Conservation (phyloP, 2,797 vertebrate genomes). For the Microtus californicus region DNA sequence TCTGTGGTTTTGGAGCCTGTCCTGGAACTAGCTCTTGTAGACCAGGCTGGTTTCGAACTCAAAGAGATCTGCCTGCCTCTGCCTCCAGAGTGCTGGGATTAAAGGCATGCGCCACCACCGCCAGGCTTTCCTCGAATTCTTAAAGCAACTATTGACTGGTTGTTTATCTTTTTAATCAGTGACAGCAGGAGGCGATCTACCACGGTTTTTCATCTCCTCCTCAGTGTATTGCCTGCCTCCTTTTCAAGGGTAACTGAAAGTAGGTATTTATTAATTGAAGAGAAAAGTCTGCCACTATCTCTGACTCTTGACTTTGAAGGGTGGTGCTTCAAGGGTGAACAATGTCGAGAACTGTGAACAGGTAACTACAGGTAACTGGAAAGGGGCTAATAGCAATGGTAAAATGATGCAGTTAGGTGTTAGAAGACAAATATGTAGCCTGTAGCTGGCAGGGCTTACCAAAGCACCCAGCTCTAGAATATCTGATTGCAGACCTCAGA, state of each 20-base stretch:
- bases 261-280: background rate
- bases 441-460: background rate
- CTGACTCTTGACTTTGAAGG: background rate
- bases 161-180: background rate
- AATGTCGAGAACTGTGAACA: background rate
- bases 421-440: background rate
- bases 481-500: background rate
- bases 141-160: background rate
- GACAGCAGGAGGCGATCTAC: background rate
- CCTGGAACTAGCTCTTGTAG: too few species aligned
- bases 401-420: background rate
- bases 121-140: background rate
- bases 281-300: background rate
- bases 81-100: too few species aligned
- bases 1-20: too few species aligned
- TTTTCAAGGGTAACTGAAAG: slow-evolving; percentile 5
- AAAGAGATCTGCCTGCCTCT: too few species aligned
- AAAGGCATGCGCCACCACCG: too few species aligned
- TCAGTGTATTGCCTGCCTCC: slow-evolving; percentile 1
- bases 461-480: slow-evolving; percentile 4
- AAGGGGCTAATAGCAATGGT: background rate
- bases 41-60: too few species aligned
- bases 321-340: background rate
- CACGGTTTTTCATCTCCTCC: background rate
- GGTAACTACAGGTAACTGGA: background rate